Percentiles rank a stretch among this genome's conserved stretches.
These are phyloP conservation scores for Thalassoma bifasciatum DNA, from an alignment of 2,113 vertebrate genomes.

Conservation along the genomic window DNA sequence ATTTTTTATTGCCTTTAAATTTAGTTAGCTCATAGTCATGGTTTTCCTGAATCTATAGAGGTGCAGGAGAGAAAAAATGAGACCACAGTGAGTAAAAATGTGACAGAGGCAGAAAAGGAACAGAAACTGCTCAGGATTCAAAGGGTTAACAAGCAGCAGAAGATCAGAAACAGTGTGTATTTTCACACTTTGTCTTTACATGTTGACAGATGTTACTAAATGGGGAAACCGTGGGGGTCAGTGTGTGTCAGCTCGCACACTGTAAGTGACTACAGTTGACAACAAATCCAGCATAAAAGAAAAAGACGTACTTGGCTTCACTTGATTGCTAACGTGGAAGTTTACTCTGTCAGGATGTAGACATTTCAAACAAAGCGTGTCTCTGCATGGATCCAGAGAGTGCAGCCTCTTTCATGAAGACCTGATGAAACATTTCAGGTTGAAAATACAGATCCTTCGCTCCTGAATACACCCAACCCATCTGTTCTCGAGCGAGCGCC, in stretches of 20 bases:
- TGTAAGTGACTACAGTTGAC: slow-evolving; percentile 7
- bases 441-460: background rate
- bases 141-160: too few relatives aligned
- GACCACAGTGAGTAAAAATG: too few relatives aligned
- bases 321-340: background rate
- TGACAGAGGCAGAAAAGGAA: too few relatives aligned
- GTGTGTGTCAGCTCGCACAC: slow-evolving; percentile 4
- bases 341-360: background rate
- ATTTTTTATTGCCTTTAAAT: too few relatives aligned
- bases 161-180: too few relatives aligned
- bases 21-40: too few relatives aligned
- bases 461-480: background rate
- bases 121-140: too few relatives aligned
- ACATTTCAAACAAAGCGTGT: background rate
- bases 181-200: too few relatives aligned
- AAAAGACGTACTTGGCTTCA: background rate
- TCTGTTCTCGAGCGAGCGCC: slow-evolving; percentile 23
- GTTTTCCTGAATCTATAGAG: too few relatives aligned
- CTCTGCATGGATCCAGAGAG: background rate
- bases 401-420: background rate
- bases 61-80: too few relatives aligned
- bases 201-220: slow-evolving; percentile 25
- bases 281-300: slow-evolving; percentile 8
- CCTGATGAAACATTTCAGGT: slow-evolving; percentile 17
- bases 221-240: slow-evolving; percentile 10